Percentiles rank a stretch among this genome's conserved stretches.
phyloP scores from a whole-genome alignment of 2,888 invertebrate genomes.

The Mesorhabditis sp. region DNA sequence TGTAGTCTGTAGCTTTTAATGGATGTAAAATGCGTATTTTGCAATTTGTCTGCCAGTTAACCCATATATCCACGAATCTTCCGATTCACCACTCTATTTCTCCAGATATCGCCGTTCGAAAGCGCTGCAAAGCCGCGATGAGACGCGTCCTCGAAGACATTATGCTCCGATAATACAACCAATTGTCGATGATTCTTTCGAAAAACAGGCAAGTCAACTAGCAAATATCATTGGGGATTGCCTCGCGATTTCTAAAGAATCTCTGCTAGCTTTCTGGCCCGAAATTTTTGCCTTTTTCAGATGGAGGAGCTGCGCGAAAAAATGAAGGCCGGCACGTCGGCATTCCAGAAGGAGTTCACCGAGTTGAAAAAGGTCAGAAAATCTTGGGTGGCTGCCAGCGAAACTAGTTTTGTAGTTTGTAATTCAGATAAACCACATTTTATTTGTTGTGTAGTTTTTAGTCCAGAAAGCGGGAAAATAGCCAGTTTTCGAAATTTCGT shows the following conservation, averaged over 20 bases:
- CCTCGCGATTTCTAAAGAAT: not conserved
- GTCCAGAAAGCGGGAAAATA: no score
- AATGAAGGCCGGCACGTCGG: conserved; percentile 46
- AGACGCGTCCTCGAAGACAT: conserved; percentile 35
- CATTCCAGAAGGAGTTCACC: conserved; percentile 42
- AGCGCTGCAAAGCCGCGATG: conserved; percentile 28
- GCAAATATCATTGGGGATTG: not conserved
- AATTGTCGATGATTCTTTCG: conserved; percentile 52
- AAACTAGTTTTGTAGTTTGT: no score
- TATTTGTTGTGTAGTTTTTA: no score
- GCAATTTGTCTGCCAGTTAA: no score
- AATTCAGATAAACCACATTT: no score
- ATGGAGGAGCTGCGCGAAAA: conserved; percentile 53
- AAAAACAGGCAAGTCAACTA: conserved; percentile 42
- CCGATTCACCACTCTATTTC: no score
- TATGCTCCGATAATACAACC: conserved; percentile 50
- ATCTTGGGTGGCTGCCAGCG: no score
- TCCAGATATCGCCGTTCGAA: conserved; percentile 16
- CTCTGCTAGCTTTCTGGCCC: not conserved
- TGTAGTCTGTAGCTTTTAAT: no score
- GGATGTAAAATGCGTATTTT: no score
- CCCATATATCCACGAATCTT: no score
- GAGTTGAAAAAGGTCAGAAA: conserved; percentile 24
- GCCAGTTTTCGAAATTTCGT: no score
- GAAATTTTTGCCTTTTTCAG: conserved; percentile 20